A percentile compares a stretch with the other conserved stretches of the same genome.
phyloP scores from a whole-genome alignment of 2,797 vertebrate genomes.

The Chlorospingus flavigularis region DNA sequence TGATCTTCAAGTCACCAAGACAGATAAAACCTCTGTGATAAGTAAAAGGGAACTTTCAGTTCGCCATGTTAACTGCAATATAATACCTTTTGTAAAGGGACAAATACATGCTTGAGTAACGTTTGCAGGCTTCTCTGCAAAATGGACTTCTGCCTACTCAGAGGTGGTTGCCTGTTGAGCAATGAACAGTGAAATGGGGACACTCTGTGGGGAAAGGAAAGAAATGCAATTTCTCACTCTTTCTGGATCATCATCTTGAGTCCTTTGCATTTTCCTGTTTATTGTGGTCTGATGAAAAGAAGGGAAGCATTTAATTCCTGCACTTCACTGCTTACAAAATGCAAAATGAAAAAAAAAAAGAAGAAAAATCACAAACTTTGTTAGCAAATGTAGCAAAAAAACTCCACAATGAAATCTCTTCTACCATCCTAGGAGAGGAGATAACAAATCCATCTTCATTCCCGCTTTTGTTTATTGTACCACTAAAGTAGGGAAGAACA shows the following conservation, averaged over 20 bases:
- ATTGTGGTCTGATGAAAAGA: neutral
- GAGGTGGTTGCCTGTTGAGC: neutral
- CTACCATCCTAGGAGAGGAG: neutral
- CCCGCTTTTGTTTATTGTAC: neutral
- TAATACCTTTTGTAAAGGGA: neutral
- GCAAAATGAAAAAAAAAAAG: neutral
- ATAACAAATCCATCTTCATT: neutral
- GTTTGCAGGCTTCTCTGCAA: neutral
- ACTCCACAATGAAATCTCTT: neutral
- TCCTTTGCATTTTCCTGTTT: neutral
- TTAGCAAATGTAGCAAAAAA: neutral
- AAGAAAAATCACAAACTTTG: neutral
- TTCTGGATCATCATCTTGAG: neutral
- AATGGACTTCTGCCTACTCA: neutral
- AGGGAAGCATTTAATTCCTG: neutral
- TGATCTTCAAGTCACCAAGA: neutral
- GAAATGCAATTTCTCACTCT: slow-evolving; percentile 16
- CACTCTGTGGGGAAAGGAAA: slow-evolving; percentile 43
- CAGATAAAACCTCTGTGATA: neutral
- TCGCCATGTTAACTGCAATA: neutral
- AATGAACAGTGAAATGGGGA: neutral
- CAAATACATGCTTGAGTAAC: neutral
- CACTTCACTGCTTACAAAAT: neutral
- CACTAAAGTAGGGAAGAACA: neutral
- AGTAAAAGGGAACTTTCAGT: neutral